Base-by-base conservation (phyloP, 1,140 invertebrate species). In the Bombus breviceps region DNA sequence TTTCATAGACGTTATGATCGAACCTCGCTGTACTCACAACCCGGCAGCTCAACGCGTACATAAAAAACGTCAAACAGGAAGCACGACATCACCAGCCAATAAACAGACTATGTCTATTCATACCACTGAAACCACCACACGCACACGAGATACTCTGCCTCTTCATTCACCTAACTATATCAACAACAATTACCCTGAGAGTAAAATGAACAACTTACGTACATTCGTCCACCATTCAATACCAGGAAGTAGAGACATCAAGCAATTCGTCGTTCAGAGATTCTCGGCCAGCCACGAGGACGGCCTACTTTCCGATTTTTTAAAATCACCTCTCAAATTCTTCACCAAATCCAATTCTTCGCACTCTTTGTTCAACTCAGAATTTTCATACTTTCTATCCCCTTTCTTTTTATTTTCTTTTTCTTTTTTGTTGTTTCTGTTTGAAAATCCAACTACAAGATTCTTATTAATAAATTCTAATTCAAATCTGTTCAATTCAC, bases 151-250 rank as follows among this genome's bases (percentile, higher is more conserved):
- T 0, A 43, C 41, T 59, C 28, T 62, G 74, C 53, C 53, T 57
- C 74, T 76, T 62, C 74, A 76, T 76, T 76, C 75, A 41, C 28
- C 53, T 15, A 78, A 78, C 75, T 39, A 78, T 32, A 78, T 59
- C 57, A 64, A 78, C 75, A 59, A 62, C 75, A 25, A 78, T 78
- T 78, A 64, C 75, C n/a, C 37, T 37, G 28, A 78, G 57, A 78
- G 75, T 28, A 78, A 78, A 78, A 62, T 78, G 41, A 53, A 80
- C 64, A 41, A 81, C 80, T 81, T 57, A 81, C 80, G 34, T 57
- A 81, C 80, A 28, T 81, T 81, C n/a, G 28, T 81, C 69, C 68
- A 73, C 53, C 37, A 39, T 81, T 71, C 72, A 64, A 64, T 43
- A 62, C 81, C 37, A 76, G 57, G 72, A 37, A 32, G 73, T 53